Percentiles rank a stretch among this genome's conserved stretches.
Conservation (phyloP, 2,113 vertebrate species). For the Gallinago media region DNA sequence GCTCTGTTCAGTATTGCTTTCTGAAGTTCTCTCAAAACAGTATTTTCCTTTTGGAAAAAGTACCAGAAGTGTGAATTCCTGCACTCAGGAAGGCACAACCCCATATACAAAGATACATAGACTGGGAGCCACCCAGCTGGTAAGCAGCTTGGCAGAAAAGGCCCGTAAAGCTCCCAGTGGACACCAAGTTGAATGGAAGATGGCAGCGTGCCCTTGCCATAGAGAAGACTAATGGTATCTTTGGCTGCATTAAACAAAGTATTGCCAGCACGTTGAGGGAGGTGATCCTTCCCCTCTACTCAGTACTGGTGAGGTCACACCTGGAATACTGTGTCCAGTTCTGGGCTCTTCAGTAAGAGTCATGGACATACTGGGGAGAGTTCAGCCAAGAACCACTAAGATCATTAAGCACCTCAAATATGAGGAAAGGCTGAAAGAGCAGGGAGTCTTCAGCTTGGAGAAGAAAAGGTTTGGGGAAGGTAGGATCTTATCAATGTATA, state of each 20-base stretch:
- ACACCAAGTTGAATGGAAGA: not conserved
- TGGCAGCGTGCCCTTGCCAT: rapidly evolving
- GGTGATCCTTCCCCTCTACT: not conserved
- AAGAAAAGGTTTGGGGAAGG: not conserved
- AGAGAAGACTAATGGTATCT: not conserved
- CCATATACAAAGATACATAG: not conserved
- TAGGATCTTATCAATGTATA: not conserved
- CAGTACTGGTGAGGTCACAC: not conserved
- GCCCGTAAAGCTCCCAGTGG: not conserved
- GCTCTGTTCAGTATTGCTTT: not conserved
- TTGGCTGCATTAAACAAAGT: not conserved
- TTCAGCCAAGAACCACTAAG: not conserved
- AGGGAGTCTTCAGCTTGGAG: not conserved
- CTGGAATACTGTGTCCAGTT: not conserved
- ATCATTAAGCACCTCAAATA: not conserved
- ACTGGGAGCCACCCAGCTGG: not conserved
- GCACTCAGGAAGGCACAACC: not conserved
- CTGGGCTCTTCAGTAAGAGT: not conserved
- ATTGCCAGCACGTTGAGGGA: not conserved
- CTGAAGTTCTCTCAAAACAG: not conserved
- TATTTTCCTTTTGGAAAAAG: not conserved
- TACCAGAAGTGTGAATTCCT: not conserved
- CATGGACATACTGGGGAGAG: not conserved
- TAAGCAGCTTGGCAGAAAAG: not conserved
- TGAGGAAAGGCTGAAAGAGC: not conserved